Conservation (phyloP, 2,888 invertebrate genomes). For the Caenorhabditis japonica region DNA sequence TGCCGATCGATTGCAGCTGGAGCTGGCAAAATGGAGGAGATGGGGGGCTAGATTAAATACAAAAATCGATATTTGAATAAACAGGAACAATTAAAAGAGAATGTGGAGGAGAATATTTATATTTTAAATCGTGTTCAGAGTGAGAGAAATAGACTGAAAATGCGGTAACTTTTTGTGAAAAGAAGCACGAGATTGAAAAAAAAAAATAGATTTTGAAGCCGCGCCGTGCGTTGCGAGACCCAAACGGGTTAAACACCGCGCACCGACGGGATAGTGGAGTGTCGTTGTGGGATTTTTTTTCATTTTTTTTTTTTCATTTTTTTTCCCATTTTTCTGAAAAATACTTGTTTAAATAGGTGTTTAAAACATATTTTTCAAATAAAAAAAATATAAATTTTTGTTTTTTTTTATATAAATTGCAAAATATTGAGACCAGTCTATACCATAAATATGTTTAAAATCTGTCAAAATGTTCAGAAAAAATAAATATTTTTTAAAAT, state of each 20-base stretch:
- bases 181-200: not conserved
- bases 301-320: not conserved
- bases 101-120: too few relatives aligned
- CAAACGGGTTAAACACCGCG: slow-evolving; percentile 31
- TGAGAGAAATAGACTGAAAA: not conserved
- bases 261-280: slow-evolving; percentile 20
- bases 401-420: too few relatives aligned
- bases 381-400: too few relatives aligned
- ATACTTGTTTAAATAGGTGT: not conserved
- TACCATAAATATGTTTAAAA: too few relatives aligned
- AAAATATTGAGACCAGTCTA: too few relatives aligned
- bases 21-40: slow-evolving; percentile 13
- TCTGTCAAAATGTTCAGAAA: too few relatives aligned
- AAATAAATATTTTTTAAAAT: too few relatives aligned
- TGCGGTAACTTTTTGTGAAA: slow-evolving; percentile 10
- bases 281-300: slow-evolving; percentile 22
- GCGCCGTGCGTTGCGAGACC: slow-evolving; percentile 54
- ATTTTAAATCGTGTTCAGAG: too few relatives aligned
- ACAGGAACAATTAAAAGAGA: too few relatives aligned
- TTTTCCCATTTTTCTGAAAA: too few relatives aligned
- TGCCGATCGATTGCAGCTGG: not conserved
- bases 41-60: too few relatives aligned
- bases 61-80: too few relatives aligned
- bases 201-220: slow-evolving; percentile 43
- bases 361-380: slow-evolving; percentile 1